These are phyloP conservation scores for Lutjanus argentimaculatus DNA, from an alignment of 2,797 vertebrate genomes.

Conservation along the genomic window DNA sequence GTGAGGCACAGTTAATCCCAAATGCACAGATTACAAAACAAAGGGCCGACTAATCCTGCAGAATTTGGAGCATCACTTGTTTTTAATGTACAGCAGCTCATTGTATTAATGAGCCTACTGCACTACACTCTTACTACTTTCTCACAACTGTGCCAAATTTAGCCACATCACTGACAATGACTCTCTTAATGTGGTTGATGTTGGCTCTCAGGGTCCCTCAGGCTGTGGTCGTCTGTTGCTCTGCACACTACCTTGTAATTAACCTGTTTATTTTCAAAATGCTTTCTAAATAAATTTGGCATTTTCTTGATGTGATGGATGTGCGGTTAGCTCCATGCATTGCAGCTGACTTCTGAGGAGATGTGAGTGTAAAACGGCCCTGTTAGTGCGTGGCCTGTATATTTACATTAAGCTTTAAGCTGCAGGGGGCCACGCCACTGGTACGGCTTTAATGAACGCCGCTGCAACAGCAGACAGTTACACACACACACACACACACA, in stretches of 20 bases:
- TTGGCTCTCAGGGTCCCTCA: constrained; percentile 8
- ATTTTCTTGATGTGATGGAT: constrained; percentile 54
- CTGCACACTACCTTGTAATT: constrained; percentile 55
- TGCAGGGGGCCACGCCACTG: constrained; percentile 29
- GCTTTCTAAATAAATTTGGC: constrained; percentile 48
- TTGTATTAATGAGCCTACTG: constrained; percentile 54
- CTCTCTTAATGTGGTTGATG: constrained; percentile 48
- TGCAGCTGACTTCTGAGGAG: constrained; percentile 25
- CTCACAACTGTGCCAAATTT: constrained; percentile 20
- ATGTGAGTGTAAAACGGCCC: constrained; percentile 20
- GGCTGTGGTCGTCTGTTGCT: constrained; percentile 33
- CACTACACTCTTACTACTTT: constrained; percentile 33
- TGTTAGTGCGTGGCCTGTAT: constrained; percentile 24
- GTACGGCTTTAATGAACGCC: constrained; percentile 35
- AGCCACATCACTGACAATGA: constrained; percentile 34
- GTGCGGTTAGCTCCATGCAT: constrained; percentile 36
- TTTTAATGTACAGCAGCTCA: constrained; percentile 33
- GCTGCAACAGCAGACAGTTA: constrained; percentile 7
- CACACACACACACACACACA: neutral
- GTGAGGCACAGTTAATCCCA: constrained; percentile 42
- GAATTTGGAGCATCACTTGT: constrained; percentile 53
- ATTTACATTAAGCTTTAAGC: constrained; percentile 39
- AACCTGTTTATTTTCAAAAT: constrained; percentile 61
- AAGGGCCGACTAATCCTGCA: constrained; percentile 56
- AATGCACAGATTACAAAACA: constrained; percentile 58